Base-by-base conservation (phyloP, 2,888 invertebrate genomes). In the Erynnis tages region DNA sequence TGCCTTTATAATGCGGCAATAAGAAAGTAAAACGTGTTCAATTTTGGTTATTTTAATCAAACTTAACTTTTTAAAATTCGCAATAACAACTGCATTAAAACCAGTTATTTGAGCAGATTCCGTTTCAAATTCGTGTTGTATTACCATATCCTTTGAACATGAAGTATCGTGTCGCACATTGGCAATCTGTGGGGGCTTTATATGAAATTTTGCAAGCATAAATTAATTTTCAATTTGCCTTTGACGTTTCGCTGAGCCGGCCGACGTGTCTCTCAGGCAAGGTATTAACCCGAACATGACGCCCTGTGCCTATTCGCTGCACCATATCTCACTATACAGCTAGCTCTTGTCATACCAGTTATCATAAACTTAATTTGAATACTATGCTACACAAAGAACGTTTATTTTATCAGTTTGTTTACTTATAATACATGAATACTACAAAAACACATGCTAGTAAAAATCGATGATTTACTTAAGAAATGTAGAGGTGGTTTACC, bases 201-300 rank as follows among this genome's bases (percentile, higher is more conserved):
- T 72, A 76, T 72, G 77, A 79, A 81, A 84, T 82, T 82, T 82
- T 75, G 75, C 64, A 67, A 71, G 79, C 85, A 85, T 88, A 88
- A 87, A 88, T 88, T 88, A 89, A 85, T 86, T 89, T 89, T 87
- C 88, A 87, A 88, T 89, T 88, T 86, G 79, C 82, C 83, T 86
- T 86, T 88, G 88, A 88, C 87, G 75, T 87, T 83, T 83, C 74
- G 87, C 88, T 87, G 86, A 87, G 84, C 82, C 78, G 67, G 75
- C 70, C 75, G 75, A 75, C 84, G 74, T 77, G 82, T 86, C 84
- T 82, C 84, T 63, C 72, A 71, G 76, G 73, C 75, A 66, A 79
- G 82, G 82, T 82, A 86, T 84, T 83, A 83, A 70, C 76, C 71
- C 73, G 69, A 74, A 82, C 80, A 82, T 78, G 83, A 80, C 82